Conservation (phyloP, 2,888 invertebrate genomes). For the Phengaris alcon region DNA sequence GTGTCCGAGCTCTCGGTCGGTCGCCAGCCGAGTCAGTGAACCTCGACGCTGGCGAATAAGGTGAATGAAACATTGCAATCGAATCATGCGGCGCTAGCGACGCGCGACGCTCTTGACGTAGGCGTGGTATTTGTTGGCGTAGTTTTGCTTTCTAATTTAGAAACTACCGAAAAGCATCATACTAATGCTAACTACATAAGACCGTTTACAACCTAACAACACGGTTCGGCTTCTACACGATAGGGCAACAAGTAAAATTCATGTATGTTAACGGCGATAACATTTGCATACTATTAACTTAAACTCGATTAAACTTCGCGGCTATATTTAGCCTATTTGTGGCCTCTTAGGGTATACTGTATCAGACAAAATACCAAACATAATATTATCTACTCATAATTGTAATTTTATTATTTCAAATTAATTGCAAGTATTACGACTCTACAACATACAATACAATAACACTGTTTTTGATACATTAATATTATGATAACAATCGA, state of each 20-base stretch:
- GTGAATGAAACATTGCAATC: constrained; percentile 77
- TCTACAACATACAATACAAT: no score
- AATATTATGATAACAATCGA: no score
- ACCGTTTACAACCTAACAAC: neutral
- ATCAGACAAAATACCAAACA: no score
- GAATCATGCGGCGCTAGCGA: constrained; percentile 56
- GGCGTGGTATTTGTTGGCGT: constrained; percentile 44
- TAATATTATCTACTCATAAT: no score
- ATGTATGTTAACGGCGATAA: neutral
- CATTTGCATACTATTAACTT: neutral
- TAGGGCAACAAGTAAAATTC: neutral
- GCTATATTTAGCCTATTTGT: neutral
- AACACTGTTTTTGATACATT: no score
- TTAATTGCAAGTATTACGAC: no score
- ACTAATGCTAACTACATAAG: neutral
- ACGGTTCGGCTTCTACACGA: neutral
- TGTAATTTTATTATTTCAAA: no score
- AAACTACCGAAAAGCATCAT: constrained; percentile 44
- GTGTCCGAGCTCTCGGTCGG: constrained; percentile 66
- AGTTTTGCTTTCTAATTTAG: constrained; percentile 69
- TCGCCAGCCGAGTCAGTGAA: constrained; percentile 69
- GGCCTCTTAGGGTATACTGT: no score
- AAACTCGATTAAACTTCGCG: neutral
- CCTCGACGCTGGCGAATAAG: constrained; percentile 70
- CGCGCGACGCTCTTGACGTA: constrained; percentile 50